These are phyloP conservation scores for Drosophila bipectinata DNA, from an alignment of 1,140 invertebrate genomes.

Conservation along the genomic window DNA sequence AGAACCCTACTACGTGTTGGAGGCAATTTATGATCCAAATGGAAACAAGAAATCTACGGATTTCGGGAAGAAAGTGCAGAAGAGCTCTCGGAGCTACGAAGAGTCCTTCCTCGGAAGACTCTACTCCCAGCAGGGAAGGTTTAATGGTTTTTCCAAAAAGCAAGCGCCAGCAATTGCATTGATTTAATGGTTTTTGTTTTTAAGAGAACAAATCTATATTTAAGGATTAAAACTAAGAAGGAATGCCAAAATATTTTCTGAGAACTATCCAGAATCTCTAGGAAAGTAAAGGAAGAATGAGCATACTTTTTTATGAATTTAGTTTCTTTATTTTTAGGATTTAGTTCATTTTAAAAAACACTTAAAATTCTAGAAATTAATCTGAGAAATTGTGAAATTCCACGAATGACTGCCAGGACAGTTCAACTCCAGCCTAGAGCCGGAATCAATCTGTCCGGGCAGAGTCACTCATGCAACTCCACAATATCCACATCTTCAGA, in stretches of 20 bases:
- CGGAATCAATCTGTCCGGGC: neutral
- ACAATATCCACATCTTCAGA: conserved; percentile 15
- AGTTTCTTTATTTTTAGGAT: conserved; percentile 6
- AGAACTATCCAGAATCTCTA: too few species aligned
- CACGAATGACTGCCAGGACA: neutral
- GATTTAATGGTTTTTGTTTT: conserved; percentile 51
- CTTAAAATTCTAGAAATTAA: conserved; percentile 2
- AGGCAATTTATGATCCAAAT: conserved; percentile 36
- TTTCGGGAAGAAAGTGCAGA: neutral
- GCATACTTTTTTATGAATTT: neutral
- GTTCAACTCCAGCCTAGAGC: neutral
- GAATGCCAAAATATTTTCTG: too few species aligned
- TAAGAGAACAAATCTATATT: neutral
- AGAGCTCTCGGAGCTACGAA: conserved; percentile 28
- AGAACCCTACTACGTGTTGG: conserved; percentile 43
- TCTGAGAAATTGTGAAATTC: neutral
- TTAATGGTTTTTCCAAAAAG: conserved; percentile 27
- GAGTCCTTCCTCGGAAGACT: conserved; percentile 21
- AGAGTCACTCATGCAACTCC: neutral
- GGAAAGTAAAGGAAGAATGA: too few species aligned
- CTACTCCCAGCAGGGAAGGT: conserved; percentile 82
- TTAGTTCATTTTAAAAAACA: neutral
- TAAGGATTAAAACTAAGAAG: too few species aligned
- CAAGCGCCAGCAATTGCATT: conserved; percentile 58
- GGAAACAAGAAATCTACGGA: neutral